Base-by-base conservation (phyloP, 2,113 vertebrate species). In the Neolamprologus hecqui region DNA sequence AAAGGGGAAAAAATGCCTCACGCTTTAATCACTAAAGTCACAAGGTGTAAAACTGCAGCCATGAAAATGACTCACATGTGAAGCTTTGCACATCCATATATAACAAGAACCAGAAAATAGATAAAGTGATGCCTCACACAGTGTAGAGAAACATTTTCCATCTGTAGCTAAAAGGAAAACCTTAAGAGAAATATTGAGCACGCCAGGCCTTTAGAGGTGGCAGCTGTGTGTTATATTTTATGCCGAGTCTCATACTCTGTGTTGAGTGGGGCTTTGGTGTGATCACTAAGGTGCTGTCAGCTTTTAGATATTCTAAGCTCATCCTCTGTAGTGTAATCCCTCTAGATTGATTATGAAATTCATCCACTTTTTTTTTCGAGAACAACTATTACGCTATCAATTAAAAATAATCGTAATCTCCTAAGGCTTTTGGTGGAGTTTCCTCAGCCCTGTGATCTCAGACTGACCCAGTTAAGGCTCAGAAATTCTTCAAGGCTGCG, bases 381-480 rank as follows among this genome's bases (percentile, higher is more conserved):
- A 81, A 89, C 42, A 51, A 10, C 37, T 9, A 54, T 79, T 84
- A 49, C 42, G 53, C 47, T 79, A 79, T 91, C 68, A 86, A 89
- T 87, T 88, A 77, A 77, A 77, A 77, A 77, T n/a, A 77, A 77
- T 51, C 73, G 31, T 31, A 77, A 33, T n/a, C 45, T 73, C 54
- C 84, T 15, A 86, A 51, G 86, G 88, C 92, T 79, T 88, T 45
- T 79, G 47, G 49, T 33, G 88, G 45, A 82, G 10, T 58, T 83
- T 77, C 47, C 68, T 51, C 26, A 73, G 7, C 63, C 33, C 23
- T 7, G 42, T 79, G 82, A 93, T 88, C 84, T 86, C 68, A 84
- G n/a, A 54, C 15, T 91, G 89, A 90, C 87, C 89, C 70, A 90
- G 7, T 26, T 90, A 79, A 84, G 35, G 68, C 87, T 47, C 7